A percentile compares a stretch with the other conserved stretches of the same genome.
phyloP scores from a whole-genome alignment of 2,888 invertebrate genomes.

The Drosophila parthenogenetica region DNA sequence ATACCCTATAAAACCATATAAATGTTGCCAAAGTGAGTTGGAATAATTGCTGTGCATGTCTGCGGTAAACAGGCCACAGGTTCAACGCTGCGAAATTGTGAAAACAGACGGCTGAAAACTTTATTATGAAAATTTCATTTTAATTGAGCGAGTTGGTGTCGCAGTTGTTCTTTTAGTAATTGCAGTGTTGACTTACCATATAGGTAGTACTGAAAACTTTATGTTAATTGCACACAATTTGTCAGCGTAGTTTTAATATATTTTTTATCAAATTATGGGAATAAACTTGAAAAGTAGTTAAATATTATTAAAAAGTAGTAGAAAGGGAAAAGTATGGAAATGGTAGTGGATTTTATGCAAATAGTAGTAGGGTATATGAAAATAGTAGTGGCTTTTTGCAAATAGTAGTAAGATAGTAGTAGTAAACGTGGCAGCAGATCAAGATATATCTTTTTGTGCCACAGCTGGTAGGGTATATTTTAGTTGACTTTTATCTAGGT shows the following conservation, averaged over 20 bases:
- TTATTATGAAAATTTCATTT: constrained; percentile 80
- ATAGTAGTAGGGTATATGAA: too few relatives aligned
- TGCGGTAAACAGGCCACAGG: constrained; percentile 44
- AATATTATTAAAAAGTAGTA: too few relatives aligned
- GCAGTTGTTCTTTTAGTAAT: constrained; percentile 22
- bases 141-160: constrained; percentile 64
- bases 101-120: constrained; percentile 44
- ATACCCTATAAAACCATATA: not conserved
- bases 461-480: too few relatives aligned
- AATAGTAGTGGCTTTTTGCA: too few relatives aligned
- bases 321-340: too few relatives aligned
- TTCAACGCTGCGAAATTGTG: constrained; percentile 19
- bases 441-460: too few relatives aligned
- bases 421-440: too few relatives aligned
- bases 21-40: constrained; percentile 23
- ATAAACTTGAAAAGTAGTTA: too few relatives aligned
- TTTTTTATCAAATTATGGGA: too few relatives aligned
- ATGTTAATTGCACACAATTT: constrained; percentile 49
- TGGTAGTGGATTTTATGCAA: too few relatives aligned
- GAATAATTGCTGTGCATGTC: constrained; percentile 52
- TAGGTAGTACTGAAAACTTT: constrained; percentile 21
- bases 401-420: too few relatives aligned
- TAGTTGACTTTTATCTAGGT: too few relatives aligned
- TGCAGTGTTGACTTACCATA: constrained; percentile 1
- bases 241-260: constrained; percentile 1